Base-by-base conservation (phyloP, 2,888 invertebrate species). In the Drosophila buzzatii region DNA sequence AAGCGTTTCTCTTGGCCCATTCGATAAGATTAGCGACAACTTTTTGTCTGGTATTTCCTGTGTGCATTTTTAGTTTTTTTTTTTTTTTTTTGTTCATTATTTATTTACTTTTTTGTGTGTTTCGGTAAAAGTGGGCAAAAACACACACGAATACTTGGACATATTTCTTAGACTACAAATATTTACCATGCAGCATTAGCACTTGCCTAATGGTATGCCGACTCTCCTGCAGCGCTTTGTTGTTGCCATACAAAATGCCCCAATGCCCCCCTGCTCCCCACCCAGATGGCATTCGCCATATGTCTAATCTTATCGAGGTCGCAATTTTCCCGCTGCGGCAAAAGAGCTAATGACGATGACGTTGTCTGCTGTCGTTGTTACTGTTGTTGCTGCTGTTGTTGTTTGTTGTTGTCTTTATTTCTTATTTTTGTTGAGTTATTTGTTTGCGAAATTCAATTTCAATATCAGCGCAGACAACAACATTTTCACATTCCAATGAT, bases 21-120 rank as follows among this genome's bases (percentile, higher is more conserved):
- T 80, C 75, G 91, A 92, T 92, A 90, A 92, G 92, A 91, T 92
- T 91, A 88, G 73, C 73, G 65, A 77, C 68, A 70, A 67, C 71
- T 82, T 79, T 74, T 79, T 74, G 70, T 70, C 76, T 82, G 82
- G 80, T 77, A 91, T 91, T 91, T 91, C 91, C 92, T 89, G 80
- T 81, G 73, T 61, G 80, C 79, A 80, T 68, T 73, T 78, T 86
- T 81, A 60, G 4, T 35, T 47, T 18, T 47, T 5, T 44, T 44
- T 5, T 33, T 44, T 20, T 45, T 8, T 27, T 33, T 44, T 20
- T 45, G 3, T 27, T 39, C 7, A 16, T 47, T 47, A 47, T 27
- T 47, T 47, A 45, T 45, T 45, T 45, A 45, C 45, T 53, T 59
- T 71, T 77, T 86, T 84, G 9, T 57, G 14, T 52, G 52, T 67